Evolutionary conservation across 1,140 invertebrate species (phyloP), one percentile per base, ranked within the genome.

Genomic region (Bombus soroeensis): DNA sequence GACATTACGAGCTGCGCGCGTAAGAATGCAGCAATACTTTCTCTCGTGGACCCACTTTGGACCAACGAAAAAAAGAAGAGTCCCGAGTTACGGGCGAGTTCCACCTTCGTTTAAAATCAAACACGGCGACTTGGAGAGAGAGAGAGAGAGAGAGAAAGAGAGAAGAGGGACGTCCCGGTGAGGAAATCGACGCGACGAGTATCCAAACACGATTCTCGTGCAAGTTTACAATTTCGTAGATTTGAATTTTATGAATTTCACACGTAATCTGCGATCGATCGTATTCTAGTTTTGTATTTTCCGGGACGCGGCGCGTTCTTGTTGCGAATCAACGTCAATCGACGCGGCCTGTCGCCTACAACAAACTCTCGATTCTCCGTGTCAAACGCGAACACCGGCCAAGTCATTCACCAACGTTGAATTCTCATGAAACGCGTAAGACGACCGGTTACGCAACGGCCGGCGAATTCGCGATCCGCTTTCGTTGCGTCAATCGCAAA

Each of bases 11-110:
- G 15, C 34, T 32, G 57, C 71, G 70, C 68, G 75, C 57, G 85
- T 83, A 89, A 87, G 85, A 89, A 89, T 80, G 81, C 59, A 68
- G 66, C 43, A 66, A 62, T 78, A 89, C 88, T 89, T 89, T 89
- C 88, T 89, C 88, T 84, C 77, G 59, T 81, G 83, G 81, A 37
- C 78, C 78, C 68, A 73, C 78, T 85, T 85, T 74, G 71, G 79
- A 68, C 72, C 84, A 57, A 75, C 57, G 62, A 43, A 73, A 80
- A 57, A 80, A 80, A 73, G 34, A 53, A 37, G 34, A 41, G 37
- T 37, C 28, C 22, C 34, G 0, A 66, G 47, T 71, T 71, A 71
- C 76, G 76, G 53, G 43, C n/a, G 47, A 37, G 34, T 76, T 72
- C 32, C 37, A 62, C 10, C n/a, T 62, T 37, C 66, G 41, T 59